A percentile compares a stretch with the other conserved stretches of the same genome.
Conservation (phyloP, 2,888 invertebrate genomes). For the Nymphalis c-album region DNA sequence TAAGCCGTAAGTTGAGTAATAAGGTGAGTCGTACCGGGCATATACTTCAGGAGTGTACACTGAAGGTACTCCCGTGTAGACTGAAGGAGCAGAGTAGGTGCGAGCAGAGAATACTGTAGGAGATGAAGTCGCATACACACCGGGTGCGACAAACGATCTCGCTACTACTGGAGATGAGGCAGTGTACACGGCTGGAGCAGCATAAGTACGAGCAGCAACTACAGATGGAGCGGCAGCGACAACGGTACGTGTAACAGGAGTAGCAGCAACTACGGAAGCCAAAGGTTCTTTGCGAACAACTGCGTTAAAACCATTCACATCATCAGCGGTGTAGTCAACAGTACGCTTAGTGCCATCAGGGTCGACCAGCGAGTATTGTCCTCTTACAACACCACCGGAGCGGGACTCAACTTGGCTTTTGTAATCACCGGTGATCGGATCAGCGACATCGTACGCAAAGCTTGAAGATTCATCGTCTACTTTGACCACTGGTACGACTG, state of each 20-base stretch:
- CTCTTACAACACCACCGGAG: conserved; percentile 72
- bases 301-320: conserved; percentile 79
- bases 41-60: conserved; percentile 20
- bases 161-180: conserved; percentile 23
- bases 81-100: conserved; percentile 20
- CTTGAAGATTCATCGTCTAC: conserved; percentile 61
- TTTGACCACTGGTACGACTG: conserved; percentile 71
- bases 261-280: conserved; percentile 38
- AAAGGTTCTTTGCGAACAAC: conserved; percentile 77
- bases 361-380: conserved; percentile 79
- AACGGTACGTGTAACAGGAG: conserved; percentile 38
- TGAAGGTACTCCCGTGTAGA: conserved; percentile 41
- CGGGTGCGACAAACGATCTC: conserved; percentile 10
- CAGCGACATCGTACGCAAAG: conserved; percentile 79
- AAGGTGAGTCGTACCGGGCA: conserved; percentile 13
- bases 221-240: conserved; percentile 36
- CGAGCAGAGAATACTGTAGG: neutral
- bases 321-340: conserved; percentile 79
- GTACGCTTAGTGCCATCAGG: conserved; percentile 78
- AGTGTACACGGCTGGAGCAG: conserved; percentile 34
- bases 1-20: conserved; percentile 18
- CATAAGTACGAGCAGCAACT: conserved; percentile 38
- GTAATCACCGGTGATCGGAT: conserved; percentile 79
- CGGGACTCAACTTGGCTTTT: conserved; percentile 79
- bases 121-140: conserved; percentile 8